Percentiles rank a stretch among this genome's conserved stretches.
Evolutionary conservation across 2,888 invertebrate genomes (phyloP).

Genomic region (Acrobasis consociella): DNA sequence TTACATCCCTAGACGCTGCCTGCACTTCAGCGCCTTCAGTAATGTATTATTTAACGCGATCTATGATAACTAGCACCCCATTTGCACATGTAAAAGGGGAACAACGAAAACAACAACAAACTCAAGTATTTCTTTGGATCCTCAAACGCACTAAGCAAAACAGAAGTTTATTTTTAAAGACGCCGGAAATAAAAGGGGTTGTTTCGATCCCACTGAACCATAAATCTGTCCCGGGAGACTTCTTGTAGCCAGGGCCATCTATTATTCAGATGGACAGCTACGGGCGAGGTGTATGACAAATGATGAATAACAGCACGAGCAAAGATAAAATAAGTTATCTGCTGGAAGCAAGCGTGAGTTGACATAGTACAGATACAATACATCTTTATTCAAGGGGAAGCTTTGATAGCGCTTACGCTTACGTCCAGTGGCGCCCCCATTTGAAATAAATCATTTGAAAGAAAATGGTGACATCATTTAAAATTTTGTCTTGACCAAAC

Average conservation of each 20-base stretch:
- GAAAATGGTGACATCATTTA: too few relatives aligned
- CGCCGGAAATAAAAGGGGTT: constrained; percentile 48
- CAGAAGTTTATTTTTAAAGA: constrained; percentile 49
- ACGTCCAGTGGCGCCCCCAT: too few relatives aligned
- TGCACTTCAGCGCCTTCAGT: constrained; percentile 57
- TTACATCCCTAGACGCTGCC: constrained; percentile 39
- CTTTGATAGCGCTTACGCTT: too few relatives aligned
- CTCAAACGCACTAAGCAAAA: constrained; percentile 34
- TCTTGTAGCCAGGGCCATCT: constrained; percentile 56
- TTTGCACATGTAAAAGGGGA: constrained; percentile 46
- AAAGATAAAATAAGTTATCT: constrained; percentile 31
- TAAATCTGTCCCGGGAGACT: constrained; percentile 63
- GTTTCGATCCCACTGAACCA: constrained; percentile 49
- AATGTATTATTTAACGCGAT: constrained; percentile 64
- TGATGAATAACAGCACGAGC: constrained; percentile 43
- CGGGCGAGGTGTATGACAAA: constrained; percentile 53
- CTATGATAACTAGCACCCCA: constrained; percentile 57
- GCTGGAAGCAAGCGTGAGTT: constrained; percentile 30
- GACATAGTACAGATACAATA: background rate
- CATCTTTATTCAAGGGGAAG: too few relatives aligned
- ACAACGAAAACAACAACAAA: constrained; percentile 37
- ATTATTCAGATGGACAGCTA: constrained; percentile 63
- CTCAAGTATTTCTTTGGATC: constrained; percentile 26
- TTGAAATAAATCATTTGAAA: too few relatives aligned
- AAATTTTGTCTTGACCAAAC: too few relatives aligned